A percentile compares a stretch with the other conserved stretches of the same genome.
Conservation (phyloP, 2,113 vertebrate genomes). For the Fregetta grallaria region DNA sequence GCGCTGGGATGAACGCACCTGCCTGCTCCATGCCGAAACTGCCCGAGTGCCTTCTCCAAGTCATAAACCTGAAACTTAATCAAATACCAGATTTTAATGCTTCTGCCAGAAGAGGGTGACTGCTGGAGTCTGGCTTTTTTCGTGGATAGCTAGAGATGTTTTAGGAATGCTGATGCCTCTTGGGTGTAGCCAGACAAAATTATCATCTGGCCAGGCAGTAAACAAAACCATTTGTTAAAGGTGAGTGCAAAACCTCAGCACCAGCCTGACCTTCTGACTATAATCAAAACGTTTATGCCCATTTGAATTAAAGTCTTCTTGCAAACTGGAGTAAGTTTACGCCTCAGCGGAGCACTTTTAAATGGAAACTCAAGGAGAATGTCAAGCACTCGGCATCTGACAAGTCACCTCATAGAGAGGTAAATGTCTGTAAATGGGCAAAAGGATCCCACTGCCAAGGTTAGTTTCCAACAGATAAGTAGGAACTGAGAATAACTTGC, state of each 20-base stretch:
- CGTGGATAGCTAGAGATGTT: neutral
- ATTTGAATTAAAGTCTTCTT: neutral
- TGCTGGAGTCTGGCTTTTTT: neutral
- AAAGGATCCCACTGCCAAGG: neutral
- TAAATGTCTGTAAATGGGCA: neutral
- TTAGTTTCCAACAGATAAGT: neutral
- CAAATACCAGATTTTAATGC: neutral
- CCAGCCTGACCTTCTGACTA: neutral
- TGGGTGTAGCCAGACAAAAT: neutral
- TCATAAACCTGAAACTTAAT: neutral
- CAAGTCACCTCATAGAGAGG: neutral
- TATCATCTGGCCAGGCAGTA: neutral
- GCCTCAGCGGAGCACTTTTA: neutral
- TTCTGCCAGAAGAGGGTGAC: slow-evolving; percentile 17
- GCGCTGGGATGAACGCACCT: fast-evolving
- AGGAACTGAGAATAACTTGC: neutral
- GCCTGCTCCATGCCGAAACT: neutral
- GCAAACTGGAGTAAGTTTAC: neutral
- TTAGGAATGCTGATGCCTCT: neutral
- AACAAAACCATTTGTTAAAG: neutral
- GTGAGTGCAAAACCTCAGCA: neutral
- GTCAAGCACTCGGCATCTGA: neutral
- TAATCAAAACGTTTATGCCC: neutral
- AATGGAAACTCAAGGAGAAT: neutral
- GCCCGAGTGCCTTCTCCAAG: neutral